Evolutionary conservation across 2,888 invertebrate genomes (phyloP), one percentile per base, ranked within the genome.

Genomic region (Colletes collaris): DNA sequence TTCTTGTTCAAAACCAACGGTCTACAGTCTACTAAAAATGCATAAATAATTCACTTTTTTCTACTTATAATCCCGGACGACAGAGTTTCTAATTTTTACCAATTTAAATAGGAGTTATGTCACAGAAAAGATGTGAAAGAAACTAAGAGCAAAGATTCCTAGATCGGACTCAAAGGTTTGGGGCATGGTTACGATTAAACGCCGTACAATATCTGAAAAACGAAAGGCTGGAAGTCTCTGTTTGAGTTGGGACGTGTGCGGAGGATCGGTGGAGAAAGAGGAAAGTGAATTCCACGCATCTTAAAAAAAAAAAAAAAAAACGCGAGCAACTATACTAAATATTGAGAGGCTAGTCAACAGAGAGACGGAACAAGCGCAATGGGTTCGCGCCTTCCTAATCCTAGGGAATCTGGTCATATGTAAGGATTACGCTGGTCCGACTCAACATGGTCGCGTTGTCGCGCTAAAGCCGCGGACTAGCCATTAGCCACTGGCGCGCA

Each of bases 381-480:
- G 88, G 86, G 74, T 86, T 85, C 81, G 77, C 81, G 71, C 77
- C 82, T 76, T 82, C 88, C 87, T 91, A 90, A 91, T 90, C 90
- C 89, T 75, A 77, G 56, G 83, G 86, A 91, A 91, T 90, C 89
- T 81, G 82, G 88, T 84, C 89, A 87, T 90, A 90, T 87, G 90
- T 90, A 91, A 90, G 91, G 91, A 90, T 91, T 91, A 91, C 85
- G 73, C 81, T 79, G 87, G 87, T 85, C 84, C 78, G 83, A 88
- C 83, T 86, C 85, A 84, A 88, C 87, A 85, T 72, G 84, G 79
- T 81, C 82, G 88, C 85, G 84, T 87, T 84, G 81, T 85, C 85
- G 85, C 77, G 84, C 76, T 87, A 89, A 88, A 89, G 86, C 88
- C 87, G 78, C 86, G 84, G 83, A 86, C 86, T 83, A 79, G 83